These are phyloP conservation scores for Carcina quercana DNA, from an alignment of 2,888 invertebrate species.

Conservation along the genomic window DNA sequence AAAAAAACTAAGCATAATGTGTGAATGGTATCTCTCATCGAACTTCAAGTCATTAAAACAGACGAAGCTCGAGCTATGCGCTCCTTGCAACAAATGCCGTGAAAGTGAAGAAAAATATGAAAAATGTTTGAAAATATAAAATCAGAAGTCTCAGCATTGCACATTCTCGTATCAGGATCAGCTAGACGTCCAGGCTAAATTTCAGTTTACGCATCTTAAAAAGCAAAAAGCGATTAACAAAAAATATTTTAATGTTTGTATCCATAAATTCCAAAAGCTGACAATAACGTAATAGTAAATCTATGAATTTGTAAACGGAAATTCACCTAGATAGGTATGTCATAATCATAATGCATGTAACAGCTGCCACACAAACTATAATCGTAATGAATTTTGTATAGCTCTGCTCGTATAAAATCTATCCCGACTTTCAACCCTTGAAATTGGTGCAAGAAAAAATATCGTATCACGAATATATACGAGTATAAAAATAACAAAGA, in stretches of 20 bases:
- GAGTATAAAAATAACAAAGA: not conserved
- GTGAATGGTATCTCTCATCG: slow-evolving; percentile 41
- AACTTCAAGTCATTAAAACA: slow-evolving; percentile 32
- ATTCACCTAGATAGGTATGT: slow-evolving; percentile 45
- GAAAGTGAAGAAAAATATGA: slow-evolving; percentile 63
- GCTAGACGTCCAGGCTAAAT: slow-evolving; percentile 56
- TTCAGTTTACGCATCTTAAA: slow-evolving; percentile 39
- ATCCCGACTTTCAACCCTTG: slow-evolving; percentile 31
- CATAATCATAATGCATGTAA: slow-evolving; percentile 60
- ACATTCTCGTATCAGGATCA: slow-evolving; percentile 70
- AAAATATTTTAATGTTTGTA: not conserved
- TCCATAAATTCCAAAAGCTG: too few relatives aligned
- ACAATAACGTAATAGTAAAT: too few relatives aligned
- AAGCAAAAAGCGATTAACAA: not conserved
- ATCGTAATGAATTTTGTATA: slow-evolving; percentile 35
- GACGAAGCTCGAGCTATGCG: slow-evolving; percentile 53
- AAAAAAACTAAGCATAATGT: too few relatives aligned
- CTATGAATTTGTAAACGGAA: slow-evolving; percentile 55
- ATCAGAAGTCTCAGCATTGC: slow-evolving; percentile 70
- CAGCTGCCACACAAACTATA: slow-evolving; percentile 67
- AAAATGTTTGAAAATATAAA: slow-evolving; percentile 59
- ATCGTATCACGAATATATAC: not conserved
- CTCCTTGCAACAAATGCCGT: slow-evolving; percentile 42
- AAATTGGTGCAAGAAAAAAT: slow-evolving; percentile 61
- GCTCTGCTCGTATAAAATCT: slow-evolving; percentile 28